A percentile compares a stretch with the other conserved stretches of the same genome.
Evolutionary conservation across 2,888 invertebrate species (phyloP).

Genomic region (Parapristionchus giblindavisi): DNA sequence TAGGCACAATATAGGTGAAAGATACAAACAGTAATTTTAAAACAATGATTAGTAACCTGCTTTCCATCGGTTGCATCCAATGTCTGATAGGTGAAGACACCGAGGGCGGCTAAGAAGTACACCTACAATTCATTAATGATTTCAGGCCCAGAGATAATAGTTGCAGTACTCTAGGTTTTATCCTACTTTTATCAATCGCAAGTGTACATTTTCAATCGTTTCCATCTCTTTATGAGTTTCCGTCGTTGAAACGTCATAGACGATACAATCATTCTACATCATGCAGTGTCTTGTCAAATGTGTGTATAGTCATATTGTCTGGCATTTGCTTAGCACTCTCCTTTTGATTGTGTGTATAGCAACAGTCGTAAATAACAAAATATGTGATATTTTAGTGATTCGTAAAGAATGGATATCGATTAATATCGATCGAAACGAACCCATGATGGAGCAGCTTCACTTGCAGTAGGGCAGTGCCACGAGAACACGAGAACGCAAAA

Average conservation of each 20-base stretch:
- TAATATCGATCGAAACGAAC: background rate
- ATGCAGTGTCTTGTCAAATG: background rate
- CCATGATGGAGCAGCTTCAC: conserved; percentile 76
- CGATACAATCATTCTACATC: too few relatives aligned
- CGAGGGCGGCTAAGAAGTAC: conserved; percentile 87
- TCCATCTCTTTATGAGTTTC: too few relatives aligned
- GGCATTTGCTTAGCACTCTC: too few relatives aligned
- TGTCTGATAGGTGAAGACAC: conserved; percentile 95
- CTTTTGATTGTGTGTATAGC: too few relatives aligned
- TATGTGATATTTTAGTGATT: too few relatives aligned
- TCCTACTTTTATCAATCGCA: too few relatives aligned
- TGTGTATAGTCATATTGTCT: background rate
- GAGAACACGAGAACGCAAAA: conserved; percentile 76
- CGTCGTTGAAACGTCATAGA: too few relatives aligned
- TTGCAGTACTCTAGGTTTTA: too few relatives aligned
- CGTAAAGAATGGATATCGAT: too few relatives aligned
- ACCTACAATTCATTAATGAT: conserved; percentile 77
- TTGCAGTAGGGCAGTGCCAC: conserved; percentile 91
- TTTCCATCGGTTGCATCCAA: conserved; percentile 99
- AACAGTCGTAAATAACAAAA: too few relatives aligned
- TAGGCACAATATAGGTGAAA: conserved; percentile 1
- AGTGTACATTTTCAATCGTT: too few relatives aligned
- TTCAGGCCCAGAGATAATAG: too few relatives aligned
- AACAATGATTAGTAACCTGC: conserved; percentile 49
- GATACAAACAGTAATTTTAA: conserved; percentile 24